Percentiles rank a stretch among this genome's conserved stretches.
Evolutionary conservation across 2,113 vertebrate genomes (phyloP).

Genomic region (Oenanthe oenanthe): DNA sequence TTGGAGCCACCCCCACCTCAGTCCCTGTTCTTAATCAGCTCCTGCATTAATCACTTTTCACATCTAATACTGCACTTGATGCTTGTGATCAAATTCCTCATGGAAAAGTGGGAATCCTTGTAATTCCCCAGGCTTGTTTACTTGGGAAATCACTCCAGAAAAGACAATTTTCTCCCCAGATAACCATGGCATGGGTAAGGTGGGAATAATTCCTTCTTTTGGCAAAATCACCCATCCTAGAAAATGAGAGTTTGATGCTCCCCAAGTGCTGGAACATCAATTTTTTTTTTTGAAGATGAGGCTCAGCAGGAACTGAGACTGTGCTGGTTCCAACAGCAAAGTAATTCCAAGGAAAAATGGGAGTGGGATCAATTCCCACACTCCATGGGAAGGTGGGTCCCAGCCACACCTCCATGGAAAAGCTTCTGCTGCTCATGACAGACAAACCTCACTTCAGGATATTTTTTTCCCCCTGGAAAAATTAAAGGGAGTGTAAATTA

Average conservation of each 20-base stretch:
- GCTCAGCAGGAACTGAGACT: rapidly evolving
- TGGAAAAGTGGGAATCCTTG: not conserved
- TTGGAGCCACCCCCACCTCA: not conserved
- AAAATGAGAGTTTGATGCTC: not conserved
- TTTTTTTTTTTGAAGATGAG: not conserved
- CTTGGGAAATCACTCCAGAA: not conserved
- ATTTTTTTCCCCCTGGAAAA: not conserved
- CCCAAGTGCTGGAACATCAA: rapidly evolving
- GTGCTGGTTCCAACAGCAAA: not conserved
- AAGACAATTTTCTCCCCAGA: not conserved
- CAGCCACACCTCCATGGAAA: no score
- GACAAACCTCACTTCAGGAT: not conserved
- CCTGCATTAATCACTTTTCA: not conserved
- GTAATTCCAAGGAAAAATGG: rapidly evolving
- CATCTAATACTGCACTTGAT: not conserved
- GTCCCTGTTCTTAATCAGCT: not conserved
- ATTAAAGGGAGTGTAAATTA: not conserved
- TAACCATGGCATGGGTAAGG: rapidly evolving
- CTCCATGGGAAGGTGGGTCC: not conserved
- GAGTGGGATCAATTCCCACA: rapidly evolving
- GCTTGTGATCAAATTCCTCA: not conserved
- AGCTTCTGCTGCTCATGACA: not conserved
- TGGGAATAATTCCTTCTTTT: not conserved
- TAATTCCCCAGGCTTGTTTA: not conserved
- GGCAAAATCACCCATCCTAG: not conserved